Evolutionary conservation across 2,888 invertebrate species (phyloP).

Genomic region (Oligia strigilis): DNA sequence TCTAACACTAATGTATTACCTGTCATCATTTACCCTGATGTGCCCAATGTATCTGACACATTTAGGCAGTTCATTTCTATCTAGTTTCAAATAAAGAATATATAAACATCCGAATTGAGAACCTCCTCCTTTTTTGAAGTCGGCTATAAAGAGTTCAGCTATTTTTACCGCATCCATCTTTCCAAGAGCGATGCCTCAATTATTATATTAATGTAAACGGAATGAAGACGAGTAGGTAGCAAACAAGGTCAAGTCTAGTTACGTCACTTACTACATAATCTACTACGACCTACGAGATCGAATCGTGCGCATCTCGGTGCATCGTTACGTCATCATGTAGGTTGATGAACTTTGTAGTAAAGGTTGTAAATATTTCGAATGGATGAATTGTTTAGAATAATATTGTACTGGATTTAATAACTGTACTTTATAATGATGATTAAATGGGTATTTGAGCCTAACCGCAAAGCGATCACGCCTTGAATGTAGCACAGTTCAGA

Average conservation of each 20-base stretch:
- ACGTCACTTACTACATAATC: conserved; percentile 60
- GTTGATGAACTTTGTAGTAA: conserved; percentile 54
- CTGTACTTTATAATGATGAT: not conserved
- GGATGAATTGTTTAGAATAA: not conserved
- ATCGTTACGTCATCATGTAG: conserved; percentile 54
- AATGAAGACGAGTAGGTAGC: conserved; percentile 74
- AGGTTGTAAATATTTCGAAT: conserved; percentile 34
- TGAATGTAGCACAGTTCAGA: not conserved
- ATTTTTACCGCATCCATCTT: conserved; percentile 51
- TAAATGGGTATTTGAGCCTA: not conserved
- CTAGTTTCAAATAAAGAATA: not conserved
- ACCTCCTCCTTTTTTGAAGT: too few relatives aligned
- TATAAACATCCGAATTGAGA: too few relatives aligned
- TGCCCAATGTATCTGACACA: not conserved
- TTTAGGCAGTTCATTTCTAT: not conserved
- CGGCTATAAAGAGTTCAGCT: not conserved
- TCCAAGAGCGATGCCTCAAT: conserved; percentile 39
- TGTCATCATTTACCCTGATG: not conserved
- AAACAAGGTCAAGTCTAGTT: conserved; percentile 64
- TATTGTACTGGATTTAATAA: conserved; percentile 8
- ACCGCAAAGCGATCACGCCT: conserved; percentile 14
- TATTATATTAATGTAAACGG: conserved; percentile 58
- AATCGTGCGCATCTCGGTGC: conserved; percentile 74
- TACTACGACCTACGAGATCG: conserved; percentile 60
- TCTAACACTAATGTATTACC: not conserved